Conservation (phyloP, 2,113 vertebrate species). For the Cynocephalus volans region DNA sequence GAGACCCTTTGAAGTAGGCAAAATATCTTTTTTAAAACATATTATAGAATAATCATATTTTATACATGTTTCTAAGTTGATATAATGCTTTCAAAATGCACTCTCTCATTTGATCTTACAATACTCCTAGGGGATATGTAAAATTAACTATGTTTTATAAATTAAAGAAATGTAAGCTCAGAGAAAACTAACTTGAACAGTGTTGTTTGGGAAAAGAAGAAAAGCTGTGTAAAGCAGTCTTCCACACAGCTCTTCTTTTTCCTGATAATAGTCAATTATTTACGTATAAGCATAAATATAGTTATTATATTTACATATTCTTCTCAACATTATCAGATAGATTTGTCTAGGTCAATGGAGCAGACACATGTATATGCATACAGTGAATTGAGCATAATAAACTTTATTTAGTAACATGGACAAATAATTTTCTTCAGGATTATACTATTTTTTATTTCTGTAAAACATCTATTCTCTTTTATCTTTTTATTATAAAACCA, state of each 20-base stretch:
- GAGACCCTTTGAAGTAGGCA: neutral
- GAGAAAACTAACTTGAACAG: constrained; percentile 4
- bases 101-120: neutral
- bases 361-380: neutral
- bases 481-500: neutral
- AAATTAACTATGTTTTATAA: neutral
- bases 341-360: neutral
- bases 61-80: neutral
- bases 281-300: neutral
- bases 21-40: neutral
- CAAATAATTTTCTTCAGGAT: neutral
- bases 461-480: neutral
- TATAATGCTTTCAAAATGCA: neutral
- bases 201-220: neutral
- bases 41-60: neutral
- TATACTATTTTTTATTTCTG: neutral
- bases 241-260: neutral
- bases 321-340: neutral
- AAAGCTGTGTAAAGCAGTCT: neutral
- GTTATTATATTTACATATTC: neutral
- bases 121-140: neutral
- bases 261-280: neutral
- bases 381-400: neutral
- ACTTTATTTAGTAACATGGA: neutral
- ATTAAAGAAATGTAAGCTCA: neutral